Evolutionary conservation across 2,113 vertebrate genomes (phyloP), one percentile per base, ranked within the genome.

Genomic region (Excalfactoria chinensis): DNA sequence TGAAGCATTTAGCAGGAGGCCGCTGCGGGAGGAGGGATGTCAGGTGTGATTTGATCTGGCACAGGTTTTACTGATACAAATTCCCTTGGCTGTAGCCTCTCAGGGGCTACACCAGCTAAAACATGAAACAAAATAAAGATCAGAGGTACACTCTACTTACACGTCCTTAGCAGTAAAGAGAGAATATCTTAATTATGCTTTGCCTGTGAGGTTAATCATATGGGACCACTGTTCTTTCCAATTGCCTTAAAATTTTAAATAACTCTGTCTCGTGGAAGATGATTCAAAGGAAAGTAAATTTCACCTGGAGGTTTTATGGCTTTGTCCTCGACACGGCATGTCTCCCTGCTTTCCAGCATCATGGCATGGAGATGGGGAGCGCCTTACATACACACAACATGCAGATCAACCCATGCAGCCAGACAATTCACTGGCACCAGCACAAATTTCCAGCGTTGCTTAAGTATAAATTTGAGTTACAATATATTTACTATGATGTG

Each of bases 31-130:
- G 56, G 82, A 49, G 56, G 25, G 0, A 73, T 89, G 62, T 84
- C 74, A 82, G 68, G 81, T 87, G 71, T 92, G 95, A 92, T 96
- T 89, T 92, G 93, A 94, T 93, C 89, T 96, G 93, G 95, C 89
- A 80, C 71, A 68, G 74, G 41, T 83, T 96, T 82, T 7, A 92
- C 71, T 73, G 34, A 64, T 85, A 68, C 2, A 0, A 91, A 92
- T 93, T 90, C 93, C 89, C 93, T 71, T 56, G 91, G 63, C 77
- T 64, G 43, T n/a, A 82, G 56, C 91, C 81, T 92, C 84, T 90
- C 78, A 92, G 63, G 93, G 40, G 56, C 67, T 87, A 51, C 32
- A 92, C n/a, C 41, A 91, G 81, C 9, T 62, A 79, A 74, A 91
- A 83, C 63, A 89, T 86, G 46, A 95, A 93, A 78, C 23, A 41